Conservation (phyloP, 2,113 vertebrate genomes). For the Marmota flaviventris region DNA sequence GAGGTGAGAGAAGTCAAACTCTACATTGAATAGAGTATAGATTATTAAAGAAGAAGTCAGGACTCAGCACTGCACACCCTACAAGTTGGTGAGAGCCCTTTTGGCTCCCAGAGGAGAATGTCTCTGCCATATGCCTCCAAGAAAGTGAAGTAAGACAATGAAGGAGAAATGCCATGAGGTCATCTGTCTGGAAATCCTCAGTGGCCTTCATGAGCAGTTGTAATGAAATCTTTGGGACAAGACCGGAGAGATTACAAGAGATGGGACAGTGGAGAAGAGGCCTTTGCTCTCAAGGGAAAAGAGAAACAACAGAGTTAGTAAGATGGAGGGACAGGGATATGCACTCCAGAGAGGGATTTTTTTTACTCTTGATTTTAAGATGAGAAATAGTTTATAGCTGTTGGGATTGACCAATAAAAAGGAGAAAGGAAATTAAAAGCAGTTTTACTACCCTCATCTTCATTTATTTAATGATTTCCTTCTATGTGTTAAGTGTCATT, state of each 20-base stretch:
- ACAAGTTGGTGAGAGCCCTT: background rate
- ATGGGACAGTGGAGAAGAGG: background rate
- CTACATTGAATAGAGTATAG: background rate
- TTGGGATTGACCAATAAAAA: background rate
- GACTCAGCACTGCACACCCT: rapidly evolving
- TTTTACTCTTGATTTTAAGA: background rate
- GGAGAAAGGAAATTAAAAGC: background rate
- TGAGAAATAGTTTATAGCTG: background rate
- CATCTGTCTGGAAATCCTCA: background rate
- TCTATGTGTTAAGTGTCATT: background rate
- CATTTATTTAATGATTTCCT: background rate
- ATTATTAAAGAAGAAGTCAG: background rate
- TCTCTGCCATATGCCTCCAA: background rate
- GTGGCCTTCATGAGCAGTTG: background rate
- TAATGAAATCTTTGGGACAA: background rate
- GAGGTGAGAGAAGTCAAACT: background rate
- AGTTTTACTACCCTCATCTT: background rate
- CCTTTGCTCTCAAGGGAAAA: background rate
- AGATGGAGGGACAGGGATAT: background rate
- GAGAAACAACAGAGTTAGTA: background rate
- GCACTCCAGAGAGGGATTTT: background rate
- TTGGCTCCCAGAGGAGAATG: background rate
- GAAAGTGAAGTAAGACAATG: background rate
- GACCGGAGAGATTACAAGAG: background rate
- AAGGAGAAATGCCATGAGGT: background rate